A percentile compares a stretch with the other conserved stretches of the same genome.
phyloP scores from a whole-genome alignment of 2,113 vertebrate genomes.

The Phasianus colchicus region DNA sequence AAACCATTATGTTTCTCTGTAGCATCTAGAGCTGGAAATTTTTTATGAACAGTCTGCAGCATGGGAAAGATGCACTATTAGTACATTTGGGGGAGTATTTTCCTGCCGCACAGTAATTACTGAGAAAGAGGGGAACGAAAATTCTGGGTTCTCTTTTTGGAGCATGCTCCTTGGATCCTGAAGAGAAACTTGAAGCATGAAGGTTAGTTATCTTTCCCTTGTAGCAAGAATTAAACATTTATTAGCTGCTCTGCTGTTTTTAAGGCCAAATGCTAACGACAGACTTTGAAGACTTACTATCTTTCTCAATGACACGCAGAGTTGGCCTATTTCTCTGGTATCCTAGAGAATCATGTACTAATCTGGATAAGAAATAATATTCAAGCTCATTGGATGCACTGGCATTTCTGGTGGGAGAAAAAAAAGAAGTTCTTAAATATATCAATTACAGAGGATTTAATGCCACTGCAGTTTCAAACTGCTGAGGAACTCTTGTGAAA shows the following conservation, averaged over 20 bases:
- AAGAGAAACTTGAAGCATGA: neutral
- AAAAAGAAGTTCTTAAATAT: neutral
- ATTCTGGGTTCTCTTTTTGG: neutral
- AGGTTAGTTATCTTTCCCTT: neutral
- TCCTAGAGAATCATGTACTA: neutral
- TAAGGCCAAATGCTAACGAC: accelerated
- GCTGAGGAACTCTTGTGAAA: neutral
- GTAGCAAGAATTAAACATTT: neutral
- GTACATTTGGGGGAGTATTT: neutral
- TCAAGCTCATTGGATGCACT: neutral
- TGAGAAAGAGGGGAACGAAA: neutral
- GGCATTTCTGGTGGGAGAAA: neutral
- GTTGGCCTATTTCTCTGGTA: neutral
- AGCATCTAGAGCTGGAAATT: neutral
- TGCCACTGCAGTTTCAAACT: neutral
- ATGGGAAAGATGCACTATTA: neutral
- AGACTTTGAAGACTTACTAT: accelerated
- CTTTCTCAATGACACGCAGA: neutral
- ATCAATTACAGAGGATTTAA: neutral
- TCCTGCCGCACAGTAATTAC: neutral
- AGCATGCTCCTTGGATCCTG: neutral
- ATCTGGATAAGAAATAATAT: neutral
- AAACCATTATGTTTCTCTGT: neutral
- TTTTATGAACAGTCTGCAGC: neutral
- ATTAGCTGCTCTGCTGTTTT: neutral